Conservation (phyloP, 1,140 invertebrate species). For the Orius laevigatus region DNA sequence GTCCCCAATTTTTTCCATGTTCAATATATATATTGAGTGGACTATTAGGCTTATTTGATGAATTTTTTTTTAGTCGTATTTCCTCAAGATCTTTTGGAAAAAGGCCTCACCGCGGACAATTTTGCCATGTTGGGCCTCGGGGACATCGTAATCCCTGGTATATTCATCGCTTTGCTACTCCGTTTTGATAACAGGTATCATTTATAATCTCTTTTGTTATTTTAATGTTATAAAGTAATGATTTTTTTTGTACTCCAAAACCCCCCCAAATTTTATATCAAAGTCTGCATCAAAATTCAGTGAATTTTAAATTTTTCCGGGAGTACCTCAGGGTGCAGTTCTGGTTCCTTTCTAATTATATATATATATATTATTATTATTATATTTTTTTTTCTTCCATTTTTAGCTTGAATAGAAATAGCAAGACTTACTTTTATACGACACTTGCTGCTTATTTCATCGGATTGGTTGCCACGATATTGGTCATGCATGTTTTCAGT, state of each 20-base stretch:
- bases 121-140: slow-evolving; percentile 98
- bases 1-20: too few relatives aligned
- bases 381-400: slow-evolving; percentile 17
- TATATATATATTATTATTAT: slow-evolving; percentile 2
- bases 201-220: too few relatives aligned
- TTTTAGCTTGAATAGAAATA: slow-evolving; percentile 66
- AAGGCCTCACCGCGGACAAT: slow-evolving; percentile 79
- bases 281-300: too few relatives aligned
- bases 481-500: slow-evolving; percentile 97
- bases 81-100: slow-evolving; percentile 90
- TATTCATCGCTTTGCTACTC: slow-evolving; percentile 93
- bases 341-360: background rate
- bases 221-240: too few relatives aligned
- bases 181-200: slow-evolving; percentile 83
- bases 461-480: slow-evolving; percentile 83
- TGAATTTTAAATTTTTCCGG: too few relatives aligned
- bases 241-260: too few relatives aligned
- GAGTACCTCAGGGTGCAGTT: too few relatives aligned
- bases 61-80: slow-evolving; percentile 68
- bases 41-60: too few relatives aligned
- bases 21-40: too few relatives aligned
- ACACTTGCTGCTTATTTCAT: slow-evolving; percentile 87
- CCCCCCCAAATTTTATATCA: too few relatives aligned
- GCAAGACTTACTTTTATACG: slow-evolving; percentile 85
- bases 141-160: slow-evolving; percentile 97